A percentile compares a stretch with the other conserved stretches of the same genome.
Conservation (phyloP, 1,140 invertebrate genomes). For the Sinella curviseta region DNA sequence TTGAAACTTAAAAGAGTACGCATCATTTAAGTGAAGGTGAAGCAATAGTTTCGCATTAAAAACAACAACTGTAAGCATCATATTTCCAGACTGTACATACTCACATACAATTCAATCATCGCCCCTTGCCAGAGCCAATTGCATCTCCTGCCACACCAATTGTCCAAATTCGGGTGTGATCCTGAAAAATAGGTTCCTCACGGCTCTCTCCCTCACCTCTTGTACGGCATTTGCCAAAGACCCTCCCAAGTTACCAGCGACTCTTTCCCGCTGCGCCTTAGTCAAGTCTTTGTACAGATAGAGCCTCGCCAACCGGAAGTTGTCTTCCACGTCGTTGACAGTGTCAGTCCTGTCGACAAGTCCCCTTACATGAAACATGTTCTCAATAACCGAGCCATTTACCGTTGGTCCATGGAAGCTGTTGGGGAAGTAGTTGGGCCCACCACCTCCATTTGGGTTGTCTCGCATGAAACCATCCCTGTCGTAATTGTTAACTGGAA, state of each 20-base stretch:
- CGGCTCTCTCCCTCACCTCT: background rate
- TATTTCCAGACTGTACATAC: too few species aligned
- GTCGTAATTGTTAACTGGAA: slow-evolving; percentile 59
- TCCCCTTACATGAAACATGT: background rate
- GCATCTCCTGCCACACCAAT: background rate
- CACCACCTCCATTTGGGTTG: slow-evolving; percentile 43
- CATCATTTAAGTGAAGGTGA: too few species aligned
- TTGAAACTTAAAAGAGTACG: too few species aligned
- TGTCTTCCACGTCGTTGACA: background rate
- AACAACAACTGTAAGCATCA: too few species aligned
- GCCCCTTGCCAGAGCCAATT: background rate
- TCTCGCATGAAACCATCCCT: slow-evolving; percentile 66
- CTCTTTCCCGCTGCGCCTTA: background rate
- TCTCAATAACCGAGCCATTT: background rate
- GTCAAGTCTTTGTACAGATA: slow-evolving; percentile 6
- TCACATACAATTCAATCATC: slow-evolving; percentile 39
- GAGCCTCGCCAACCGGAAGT: background rate
- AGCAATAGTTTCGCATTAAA: too few species aligned
- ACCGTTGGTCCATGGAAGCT: too few species aligned
- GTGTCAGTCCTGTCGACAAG: background rate
- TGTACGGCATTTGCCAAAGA: background rate
- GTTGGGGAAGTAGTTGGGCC: background rate
- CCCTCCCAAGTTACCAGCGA: slow-evolving; percentile 4
- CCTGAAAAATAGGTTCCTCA: background rate
- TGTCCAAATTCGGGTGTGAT: background rate